Evolutionary conservation across 2,888 invertebrate genomes (phyloP).

Genomic region (Polymixis lichenea): DNA sequence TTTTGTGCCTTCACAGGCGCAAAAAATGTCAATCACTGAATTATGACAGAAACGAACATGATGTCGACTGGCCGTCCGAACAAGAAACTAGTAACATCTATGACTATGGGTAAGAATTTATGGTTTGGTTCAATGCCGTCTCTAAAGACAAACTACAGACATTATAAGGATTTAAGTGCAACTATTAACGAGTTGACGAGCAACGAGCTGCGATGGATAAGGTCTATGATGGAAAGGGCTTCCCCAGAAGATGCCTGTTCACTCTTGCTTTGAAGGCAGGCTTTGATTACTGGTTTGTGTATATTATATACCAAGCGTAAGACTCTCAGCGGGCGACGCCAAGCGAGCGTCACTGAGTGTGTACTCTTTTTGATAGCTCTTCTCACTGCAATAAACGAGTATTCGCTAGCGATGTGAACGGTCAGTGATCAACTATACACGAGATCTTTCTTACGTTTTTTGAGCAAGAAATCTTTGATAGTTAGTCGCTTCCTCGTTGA

Average conservation of each 20-base stretch:
- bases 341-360: neutral
- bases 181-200: neutral
- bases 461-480: neutral
- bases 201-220: neutral
- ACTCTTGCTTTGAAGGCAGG: too few relatives aligned
- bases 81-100: neutral
- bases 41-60: slow-evolving; percentile 13
- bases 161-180: neutral
- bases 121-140: neutral
- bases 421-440: neutral
- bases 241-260: too few relatives aligned
- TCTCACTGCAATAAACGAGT: neutral
- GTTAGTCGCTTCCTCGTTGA: neutral
- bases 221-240: too few relatives aligned
- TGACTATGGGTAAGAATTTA: slow-evolving; percentile 19
- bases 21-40: slow-evolving; percentile 14
- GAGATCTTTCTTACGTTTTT: neutral
- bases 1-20: slow-evolving; percentile 17
- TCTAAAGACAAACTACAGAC: neutral
- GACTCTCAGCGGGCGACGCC: too few relatives aligned
- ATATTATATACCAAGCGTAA: too few relatives aligned
- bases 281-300: neutral
- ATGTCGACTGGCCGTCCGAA: slow-evolving; percentile 19
- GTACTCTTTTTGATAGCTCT: neutral
- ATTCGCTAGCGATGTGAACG: neutral